These are phyloP conservation scores for Physocephala rufipes DNA, from an alignment of 2,888 invertebrate genomes.

Conservation along the genomic window DNA sequence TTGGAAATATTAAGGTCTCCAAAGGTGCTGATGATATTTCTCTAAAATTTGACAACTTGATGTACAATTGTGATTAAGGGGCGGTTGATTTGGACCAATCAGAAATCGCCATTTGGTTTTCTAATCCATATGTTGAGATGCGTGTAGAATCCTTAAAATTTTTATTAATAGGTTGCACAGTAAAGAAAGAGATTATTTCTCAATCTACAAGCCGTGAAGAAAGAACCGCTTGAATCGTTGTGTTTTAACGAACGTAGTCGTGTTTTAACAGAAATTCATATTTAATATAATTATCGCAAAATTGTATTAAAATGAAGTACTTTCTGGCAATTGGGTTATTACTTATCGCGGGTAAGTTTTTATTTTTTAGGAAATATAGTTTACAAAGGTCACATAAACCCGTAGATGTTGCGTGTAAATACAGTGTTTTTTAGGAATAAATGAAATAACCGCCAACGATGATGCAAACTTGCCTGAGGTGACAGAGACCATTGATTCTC, in stretches of 20 bases:
- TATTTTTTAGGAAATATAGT: background rate
- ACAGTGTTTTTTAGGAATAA: slow-evolving; percentile 50
- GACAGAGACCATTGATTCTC: slow-evolving; percentile 75
- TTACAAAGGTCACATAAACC: too few species aligned
- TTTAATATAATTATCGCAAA: slow-evolving; percentile 14
- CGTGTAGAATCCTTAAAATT: slow-evolving; percentile 21
- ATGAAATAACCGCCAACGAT: slow-evolving; percentile 55
- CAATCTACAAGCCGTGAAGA: slow-evolving; percentile 24
- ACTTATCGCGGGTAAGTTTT: slow-evolving; percentile 57
- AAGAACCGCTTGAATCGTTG: slow-evolving; percentile 7
- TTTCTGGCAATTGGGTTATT: slow-evolving; percentile 56
- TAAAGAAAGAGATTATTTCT: slow-evolving; percentile 40
- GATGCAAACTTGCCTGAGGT: slow-evolving; percentile 46
- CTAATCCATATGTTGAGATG: background rate
- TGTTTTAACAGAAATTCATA: slow-evolving; percentile 33
- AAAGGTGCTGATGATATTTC: too few species aligned
- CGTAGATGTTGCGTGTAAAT: slow-evolving; percentile 43
- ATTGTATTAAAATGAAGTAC: slow-evolving; percentile 55
- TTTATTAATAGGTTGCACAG: background rate
- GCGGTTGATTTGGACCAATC: slow-evolving; percentile 57
- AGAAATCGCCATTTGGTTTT: slow-evolving; percentile 54
- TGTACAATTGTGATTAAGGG: slow-evolving; percentile 1
- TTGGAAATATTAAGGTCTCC: too few species aligned
- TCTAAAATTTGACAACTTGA: background rate
- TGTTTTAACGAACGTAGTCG: slow-evolving; percentile 36